A percentile compares a stretch with the other conserved stretches of the same genome.
Conservation (phyloP, 2,113 vertebrate genomes). For the Cathartes aura region DNA sequence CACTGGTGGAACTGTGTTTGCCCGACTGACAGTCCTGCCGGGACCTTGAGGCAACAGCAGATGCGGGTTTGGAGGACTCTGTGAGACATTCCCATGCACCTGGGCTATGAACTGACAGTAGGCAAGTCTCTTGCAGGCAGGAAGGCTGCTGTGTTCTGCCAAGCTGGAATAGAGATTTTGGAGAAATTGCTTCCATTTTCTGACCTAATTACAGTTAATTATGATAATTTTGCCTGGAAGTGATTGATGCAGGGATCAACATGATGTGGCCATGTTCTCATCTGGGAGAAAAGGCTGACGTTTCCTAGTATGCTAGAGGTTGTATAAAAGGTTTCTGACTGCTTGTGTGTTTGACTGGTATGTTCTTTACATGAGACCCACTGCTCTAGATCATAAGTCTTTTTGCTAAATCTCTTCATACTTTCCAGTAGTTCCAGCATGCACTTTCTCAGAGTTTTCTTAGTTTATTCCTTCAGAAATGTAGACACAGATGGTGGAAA, state of each 20-base stretch:
- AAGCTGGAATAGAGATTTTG: not conserved
- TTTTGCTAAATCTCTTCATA: not conserved
- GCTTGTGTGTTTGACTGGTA: not conserved
- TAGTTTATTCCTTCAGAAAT: not conserved
- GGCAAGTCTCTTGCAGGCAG: not conserved
- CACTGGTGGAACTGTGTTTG: not conserved
- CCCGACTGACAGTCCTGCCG: no score
- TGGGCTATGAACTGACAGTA: not conserved
- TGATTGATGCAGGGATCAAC: not conserved
- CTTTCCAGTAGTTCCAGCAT: not conserved
- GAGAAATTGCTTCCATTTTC: conserved; percentile 21
- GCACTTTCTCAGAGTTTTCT: not conserved
- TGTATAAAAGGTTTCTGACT: not conserved
- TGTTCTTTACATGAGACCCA: not conserved
- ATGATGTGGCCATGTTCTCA: not conserved
- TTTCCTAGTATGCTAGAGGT: not conserved
- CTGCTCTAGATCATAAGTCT: not conserved
- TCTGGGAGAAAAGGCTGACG: not conserved
- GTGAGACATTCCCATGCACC: not conserved
- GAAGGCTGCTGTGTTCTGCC: not conserved
- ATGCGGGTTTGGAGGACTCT: not conserved
- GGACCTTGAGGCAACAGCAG: no score
- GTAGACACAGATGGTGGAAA: not conserved
- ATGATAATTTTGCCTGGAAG: not conserved
- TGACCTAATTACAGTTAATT: conserved; percentile 38